Evolutionary conservation across 2,888 invertebrate genomes (phyloP), one percentile per base, ranked within the genome.

Genomic region (Drosophila paramelanica): DNA sequence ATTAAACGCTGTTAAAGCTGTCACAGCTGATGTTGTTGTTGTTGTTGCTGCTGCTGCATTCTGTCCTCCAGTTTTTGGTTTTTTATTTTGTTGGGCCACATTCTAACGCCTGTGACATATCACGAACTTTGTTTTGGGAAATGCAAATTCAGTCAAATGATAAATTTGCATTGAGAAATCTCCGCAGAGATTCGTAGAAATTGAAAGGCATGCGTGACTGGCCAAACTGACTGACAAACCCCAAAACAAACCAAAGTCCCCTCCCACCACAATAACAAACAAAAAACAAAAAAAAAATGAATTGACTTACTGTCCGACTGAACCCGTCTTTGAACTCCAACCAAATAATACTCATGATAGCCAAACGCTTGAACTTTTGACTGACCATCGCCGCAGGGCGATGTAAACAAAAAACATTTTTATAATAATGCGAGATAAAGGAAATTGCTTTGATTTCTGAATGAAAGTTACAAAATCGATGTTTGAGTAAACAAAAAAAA

Each of bases 41-140:
- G 33, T 7, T 53, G 6, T 10, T 11, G 17, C 25, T 51, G 57
- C 36, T 51, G 20, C 20, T 59, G 17, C 8, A 41, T 42, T 42
- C 17, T 55, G 45, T 31, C 14, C 43, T 23, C 31, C 23, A 20
- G 42, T 41, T 38, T 47, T 20, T 17, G 14, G 14, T 7, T 13
- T 27, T 25, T 25, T 17, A 6, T 36, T 55, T 41, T 62, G 67
- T 58, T 50, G 68, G 52, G 51, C 71, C 74, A 73, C 85, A 81
- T 85, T 89, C 84, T 85, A 88, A 85, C 79, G 88, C 86, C 88
- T 73, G 77, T 85, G 84, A 85, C 84, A 85, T 85, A 85, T 85
- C 84, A 85, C 84, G 84, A 83, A 83, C 71, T 82, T 61, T 81
- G 72, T 53, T 56, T 50, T 61, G 71, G 60, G 81, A 82, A 83